Conservation (phyloP, 2,797 vertebrate species). For the Peromyscus aztecus region DNA sequence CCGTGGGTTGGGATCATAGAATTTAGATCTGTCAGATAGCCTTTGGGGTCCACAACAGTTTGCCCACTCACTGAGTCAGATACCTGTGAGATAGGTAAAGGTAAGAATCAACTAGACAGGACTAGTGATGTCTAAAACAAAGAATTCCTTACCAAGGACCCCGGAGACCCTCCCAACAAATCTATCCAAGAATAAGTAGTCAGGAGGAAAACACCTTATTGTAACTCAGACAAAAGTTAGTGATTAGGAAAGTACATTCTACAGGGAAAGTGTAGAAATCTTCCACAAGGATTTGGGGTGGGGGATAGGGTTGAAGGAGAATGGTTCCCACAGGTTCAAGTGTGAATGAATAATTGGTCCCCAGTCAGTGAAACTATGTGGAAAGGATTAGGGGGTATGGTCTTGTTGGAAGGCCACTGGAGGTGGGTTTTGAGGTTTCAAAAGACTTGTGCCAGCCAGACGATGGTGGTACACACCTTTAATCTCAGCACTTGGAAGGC, state of each 20-base stretch:
- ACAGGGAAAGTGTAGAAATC: neutral
- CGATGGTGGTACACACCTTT: neutral
- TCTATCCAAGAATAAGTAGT: neutral
- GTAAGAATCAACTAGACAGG: rapidly evolving
- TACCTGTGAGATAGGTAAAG: conserved; percentile 89
- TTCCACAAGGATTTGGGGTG: neutral
- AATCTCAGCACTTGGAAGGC: neutral
- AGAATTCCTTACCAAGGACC: neutral
- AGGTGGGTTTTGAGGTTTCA: neutral
- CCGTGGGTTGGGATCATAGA: conserved; percentile 99
- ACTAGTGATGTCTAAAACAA: neutral
- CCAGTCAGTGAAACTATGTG: neutral
- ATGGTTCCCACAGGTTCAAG: neutral
- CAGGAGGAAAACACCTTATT: neutral
- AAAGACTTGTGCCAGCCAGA: neutral
- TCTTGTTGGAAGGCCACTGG: neutral
- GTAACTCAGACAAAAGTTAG: neutral
- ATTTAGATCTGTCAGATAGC: conserved; percentile 98
- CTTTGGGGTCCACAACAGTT: conserved; percentile 98
- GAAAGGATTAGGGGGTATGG: neutral
- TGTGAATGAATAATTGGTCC: neutral
- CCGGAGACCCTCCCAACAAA: neutral
- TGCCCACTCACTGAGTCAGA: conserved; percentile 99
- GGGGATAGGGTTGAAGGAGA: neutral
- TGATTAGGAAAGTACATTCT: neutral